Conservation (phyloP, 1,140 invertebrate species). For the Trachelipus rathkii region DNA sequence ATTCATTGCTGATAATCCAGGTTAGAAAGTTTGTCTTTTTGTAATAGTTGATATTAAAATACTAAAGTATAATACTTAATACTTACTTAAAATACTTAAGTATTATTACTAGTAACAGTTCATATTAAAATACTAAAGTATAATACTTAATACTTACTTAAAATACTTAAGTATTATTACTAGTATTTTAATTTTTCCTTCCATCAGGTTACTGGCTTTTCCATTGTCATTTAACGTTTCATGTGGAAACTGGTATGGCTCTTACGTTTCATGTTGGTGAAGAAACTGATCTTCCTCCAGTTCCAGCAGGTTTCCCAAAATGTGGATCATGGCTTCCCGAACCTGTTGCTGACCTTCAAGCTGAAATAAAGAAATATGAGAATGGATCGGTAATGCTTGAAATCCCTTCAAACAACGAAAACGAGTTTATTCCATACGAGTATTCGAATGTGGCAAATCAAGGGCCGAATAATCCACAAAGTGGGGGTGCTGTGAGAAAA, state of each 20-base stretch:
- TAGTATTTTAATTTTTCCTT: neutral
- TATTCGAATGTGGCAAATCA: no score
- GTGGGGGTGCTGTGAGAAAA: no score
- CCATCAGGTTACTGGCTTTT: slow-evolving; percentile 77
- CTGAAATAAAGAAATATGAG: neutral
- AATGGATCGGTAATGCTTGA: no score
- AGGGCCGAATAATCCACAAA: no score
- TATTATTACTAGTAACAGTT: neutral
- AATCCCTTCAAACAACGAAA: no score
- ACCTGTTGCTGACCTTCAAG: neutral
- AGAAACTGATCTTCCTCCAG: slow-evolving; percentile 49
- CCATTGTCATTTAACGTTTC: slow-evolving; percentile 87
- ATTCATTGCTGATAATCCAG: slow-evolving; percentile 83
- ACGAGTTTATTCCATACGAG: no score
- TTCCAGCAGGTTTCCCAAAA: slow-evolving; percentile 48
- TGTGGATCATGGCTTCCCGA: slow-evolving; percentile 23
- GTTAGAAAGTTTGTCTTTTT: slow-evolving; percentile 49
- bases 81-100: neutral
- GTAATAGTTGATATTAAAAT: no score
- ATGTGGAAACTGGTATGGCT: slow-evolving; percentile 84
- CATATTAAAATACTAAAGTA: no score
- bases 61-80: no score
- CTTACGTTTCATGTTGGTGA: slow-evolving; percentile 72
- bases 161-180: neutral
- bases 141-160: no score